Conservation (phyloP, 2,888 invertebrate species). For the Conops quadrifasciatus region DNA sequence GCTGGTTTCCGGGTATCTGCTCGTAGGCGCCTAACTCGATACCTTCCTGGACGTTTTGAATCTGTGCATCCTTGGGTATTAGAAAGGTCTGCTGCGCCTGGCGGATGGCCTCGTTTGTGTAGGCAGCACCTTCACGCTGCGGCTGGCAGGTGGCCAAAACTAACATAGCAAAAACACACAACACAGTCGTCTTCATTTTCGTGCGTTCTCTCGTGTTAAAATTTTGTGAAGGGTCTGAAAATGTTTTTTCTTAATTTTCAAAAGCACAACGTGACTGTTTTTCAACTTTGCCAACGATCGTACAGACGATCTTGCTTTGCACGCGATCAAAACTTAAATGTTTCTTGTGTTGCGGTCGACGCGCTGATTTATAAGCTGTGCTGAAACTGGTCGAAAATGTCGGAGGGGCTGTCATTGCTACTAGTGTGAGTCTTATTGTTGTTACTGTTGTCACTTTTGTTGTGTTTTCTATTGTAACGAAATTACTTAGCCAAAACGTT, state of each 20-base stretch:
- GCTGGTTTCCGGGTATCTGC: conserved; percentile 85
- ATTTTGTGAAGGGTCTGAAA: conserved; percentile 21
- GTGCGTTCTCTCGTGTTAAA: conserved; percentile 18
- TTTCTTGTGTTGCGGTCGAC: conserved; percentile 50
- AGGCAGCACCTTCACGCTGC: conserved; percentile 82
- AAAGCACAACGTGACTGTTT: background rate
- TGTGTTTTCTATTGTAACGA: background rate
- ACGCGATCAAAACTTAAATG: conserved; percentile 52
- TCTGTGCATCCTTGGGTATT: conserved; percentile 86
- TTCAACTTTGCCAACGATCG: conserved; percentile 19
- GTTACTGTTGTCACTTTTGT: conserved; percentile 2
- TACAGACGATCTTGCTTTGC: conserved; percentile 53
- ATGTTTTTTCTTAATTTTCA: conserved; percentile 26
- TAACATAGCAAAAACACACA: conserved; percentile 47
- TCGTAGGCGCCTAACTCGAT: conserved; percentile 87
- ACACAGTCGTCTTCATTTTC: conserved; percentile 26
- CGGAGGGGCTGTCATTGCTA: background rate
- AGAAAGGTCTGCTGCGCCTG: conserved; percentile 87
- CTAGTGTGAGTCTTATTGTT: conserved; percentile 7
- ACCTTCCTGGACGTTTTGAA: conserved; percentile 87
- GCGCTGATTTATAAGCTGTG: conserved; percentile 56
- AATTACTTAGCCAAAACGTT: background rate
- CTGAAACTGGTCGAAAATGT: conserved; percentile 32
- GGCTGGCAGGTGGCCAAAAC: conserved; percentile 49
- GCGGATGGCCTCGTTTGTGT: conserved; percentile 85